A percentile compares a stretch with the other conserved stretches of the same genome.
These are phyloP conservation scores for Drosophila insularis DNA, from an alignment of 1,140 invertebrate species.

Conservation along the genomic window DNA sequence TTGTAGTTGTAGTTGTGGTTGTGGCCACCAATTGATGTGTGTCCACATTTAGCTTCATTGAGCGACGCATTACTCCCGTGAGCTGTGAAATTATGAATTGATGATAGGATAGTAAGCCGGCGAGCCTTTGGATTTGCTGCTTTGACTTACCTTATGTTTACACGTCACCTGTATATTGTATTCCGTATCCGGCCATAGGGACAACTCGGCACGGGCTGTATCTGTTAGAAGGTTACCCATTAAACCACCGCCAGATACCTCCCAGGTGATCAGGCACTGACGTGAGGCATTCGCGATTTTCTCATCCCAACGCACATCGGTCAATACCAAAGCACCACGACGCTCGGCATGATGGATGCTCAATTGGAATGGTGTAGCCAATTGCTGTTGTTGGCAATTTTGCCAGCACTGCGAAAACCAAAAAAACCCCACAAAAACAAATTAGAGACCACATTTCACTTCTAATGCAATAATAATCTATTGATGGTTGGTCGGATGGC, in stretches of 20 bases:
- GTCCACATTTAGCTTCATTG: slow-evolving; percentile 73
- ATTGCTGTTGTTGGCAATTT: slow-evolving; percentile 56
- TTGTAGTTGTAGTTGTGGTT: slow-evolving; percentile 23
- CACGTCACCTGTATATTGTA: slow-evolving; percentile 89
- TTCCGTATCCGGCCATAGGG: slow-evolving; percentile 90
- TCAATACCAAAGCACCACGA: slow-evolving; percentile 86
- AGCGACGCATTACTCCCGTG: slow-evolving; percentile 74
- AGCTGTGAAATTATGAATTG: slow-evolving; percentile 36
- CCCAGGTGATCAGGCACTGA: slow-evolving; percentile 91
- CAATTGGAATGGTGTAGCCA: slow-evolving; percentile 55
- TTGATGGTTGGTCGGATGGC: too few relatives aligned
- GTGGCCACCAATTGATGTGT: slow-evolving; percentile 61
- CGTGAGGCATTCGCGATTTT: slow-evolving; percentile 84
- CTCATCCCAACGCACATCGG: slow-evolving; percentile 88
- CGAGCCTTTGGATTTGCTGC: too few relatives aligned
- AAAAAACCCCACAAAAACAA: background rate
- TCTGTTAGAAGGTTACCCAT: slow-evolving; percentile 92
- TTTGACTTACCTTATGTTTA: slow-evolving; percentile 77
- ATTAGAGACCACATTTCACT: background rate
- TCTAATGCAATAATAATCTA: background rate
- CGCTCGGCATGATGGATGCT: slow-evolving; percentile 66
- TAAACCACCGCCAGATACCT: slow-evolving; percentile 91
- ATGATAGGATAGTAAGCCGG: too few relatives aligned
- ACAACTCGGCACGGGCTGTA: slow-evolving; percentile 89
- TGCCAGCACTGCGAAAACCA: slow-evolving; percentile 70